These are phyloP conservation scores for Gandaritis pyraliata DNA, from an alignment of 2,888 invertebrate genomes.

Conservation along the genomic window DNA sequence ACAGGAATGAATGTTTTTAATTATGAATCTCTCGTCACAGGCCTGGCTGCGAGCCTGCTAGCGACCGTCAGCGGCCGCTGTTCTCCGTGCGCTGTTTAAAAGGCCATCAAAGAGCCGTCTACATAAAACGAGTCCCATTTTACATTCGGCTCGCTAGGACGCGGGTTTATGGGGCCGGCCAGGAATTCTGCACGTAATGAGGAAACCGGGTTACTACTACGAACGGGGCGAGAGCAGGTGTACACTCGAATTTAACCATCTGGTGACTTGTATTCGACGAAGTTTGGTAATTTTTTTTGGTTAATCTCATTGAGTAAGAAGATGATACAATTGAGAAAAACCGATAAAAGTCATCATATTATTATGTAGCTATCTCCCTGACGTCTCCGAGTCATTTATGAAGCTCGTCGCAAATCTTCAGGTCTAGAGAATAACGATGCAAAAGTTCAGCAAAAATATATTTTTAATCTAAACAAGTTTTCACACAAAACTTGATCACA, in stretches of 20 bases:
- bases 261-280: background rate
- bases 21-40: background rate
- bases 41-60: slow-evolving; percentile 11
- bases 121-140: slow-evolving; percentile 73
- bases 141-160: slow-evolving; percentile 67
- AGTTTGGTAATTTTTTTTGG: no score
- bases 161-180: slow-evolving; percentile 67
- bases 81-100: slow-evolving; percentile 53
- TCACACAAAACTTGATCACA: no score
- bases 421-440: no score
- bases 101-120: slow-evolving; percentile 69
- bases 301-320: no score
- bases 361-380: no score
- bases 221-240: slow-evolving; percentile 35
- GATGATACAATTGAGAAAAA: no score
- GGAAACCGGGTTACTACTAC: slow-evolving; percentile 49
- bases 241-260: slow-evolving; percentile 1
- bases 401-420: no score
- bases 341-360: no score
- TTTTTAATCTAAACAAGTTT: no score
- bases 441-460: no score
- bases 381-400: no score
- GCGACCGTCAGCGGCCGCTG: slow-evolving; percentile 33
- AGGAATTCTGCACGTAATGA: slow-evolving; percentile 73
- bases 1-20: background rate